Conservation (phyloP, 2,113 vertebrate species). For the Symphodus melops region DNA sequence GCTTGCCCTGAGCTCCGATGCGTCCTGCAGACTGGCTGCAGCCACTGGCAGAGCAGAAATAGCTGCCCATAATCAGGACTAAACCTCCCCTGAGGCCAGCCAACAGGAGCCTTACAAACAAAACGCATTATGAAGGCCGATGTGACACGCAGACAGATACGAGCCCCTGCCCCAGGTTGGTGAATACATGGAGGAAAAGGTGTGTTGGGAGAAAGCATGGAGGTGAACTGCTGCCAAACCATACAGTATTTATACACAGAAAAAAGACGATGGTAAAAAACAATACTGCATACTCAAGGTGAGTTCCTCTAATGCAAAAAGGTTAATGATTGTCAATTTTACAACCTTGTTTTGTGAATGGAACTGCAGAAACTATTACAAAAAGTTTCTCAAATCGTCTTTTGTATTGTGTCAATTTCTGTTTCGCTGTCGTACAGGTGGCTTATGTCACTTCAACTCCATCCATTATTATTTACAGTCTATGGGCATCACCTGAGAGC, state of each 20-base stretch:
- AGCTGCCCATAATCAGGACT: slow-evolving; percentile 53
- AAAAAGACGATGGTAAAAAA: background rate
- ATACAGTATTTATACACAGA: background rate
- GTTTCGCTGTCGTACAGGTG: no score
- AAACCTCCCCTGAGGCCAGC: slow-evolving; percentile 28
- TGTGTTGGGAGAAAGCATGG: background rate
- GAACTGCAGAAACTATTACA: no score
- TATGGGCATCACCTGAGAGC: no score
- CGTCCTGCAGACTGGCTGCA: slow-evolving; percentile 13
- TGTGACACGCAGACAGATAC: slow-evolving; percentile 8
- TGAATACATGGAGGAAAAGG: background rate
- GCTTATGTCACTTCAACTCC: no score
- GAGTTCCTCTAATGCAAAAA: background rate
- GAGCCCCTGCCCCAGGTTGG: background rate
- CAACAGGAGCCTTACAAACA: slow-evolving; percentile 19
- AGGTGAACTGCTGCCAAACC: background rate
- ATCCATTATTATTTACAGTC: no score
- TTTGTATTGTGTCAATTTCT: no score
- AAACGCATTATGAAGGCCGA: slow-evolving; percentile 15
- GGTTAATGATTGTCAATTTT: background rate
- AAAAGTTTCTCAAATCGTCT: no score
- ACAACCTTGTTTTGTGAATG: no score
- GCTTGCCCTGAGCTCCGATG: slow-evolving; percentile 3
- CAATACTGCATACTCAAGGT: no score
- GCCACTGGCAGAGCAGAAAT: slow-evolving; percentile 13